Evolutionary conservation across 2,113 vertebrate genomes (phyloP).

Genomic region (Dendrocopos noguchii): DNA sequence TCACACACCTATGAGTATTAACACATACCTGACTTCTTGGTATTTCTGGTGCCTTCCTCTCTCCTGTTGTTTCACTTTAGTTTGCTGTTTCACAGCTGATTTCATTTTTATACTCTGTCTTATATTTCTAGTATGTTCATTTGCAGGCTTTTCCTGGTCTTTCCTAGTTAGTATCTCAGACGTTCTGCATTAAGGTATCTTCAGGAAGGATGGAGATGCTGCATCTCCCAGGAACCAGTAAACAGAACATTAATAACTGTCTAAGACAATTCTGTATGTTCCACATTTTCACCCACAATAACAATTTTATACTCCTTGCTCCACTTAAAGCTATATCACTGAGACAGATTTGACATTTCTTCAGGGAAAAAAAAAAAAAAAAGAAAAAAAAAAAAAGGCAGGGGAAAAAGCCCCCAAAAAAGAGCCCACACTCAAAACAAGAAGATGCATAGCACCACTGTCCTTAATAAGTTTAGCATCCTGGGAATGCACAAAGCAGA

Average conservation of each 20-base stretch:
- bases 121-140: not conserved
- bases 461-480: not conserved
- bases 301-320: not conserved
- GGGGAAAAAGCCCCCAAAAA: too few species aligned
- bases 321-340: conserved; percentile 4
- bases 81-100: not conserved
- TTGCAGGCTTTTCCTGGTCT: not conserved
- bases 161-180: not conserved
- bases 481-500: not conserved
- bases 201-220: not conserved
- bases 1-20: not conserved
- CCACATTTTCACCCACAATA: conserved; percentile 41
- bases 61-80: not conserved
- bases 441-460: not conserved
- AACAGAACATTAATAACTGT: conserved; percentile 13
- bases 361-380: not conserved
- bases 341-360: not conserved
- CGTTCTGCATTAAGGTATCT: not conserved
- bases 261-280: not conserved
- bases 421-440: not conserved
- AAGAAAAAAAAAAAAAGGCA: not conserved
- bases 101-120: not conserved
- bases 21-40: not conserved
- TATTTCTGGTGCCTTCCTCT: not conserved
- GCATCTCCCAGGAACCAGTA: not conserved